A percentile compares a stretch with the other conserved stretches of the same genome.
Conservation (phyloP, 2,888 invertebrate species). For the Pasiphila rectangulata region DNA sequence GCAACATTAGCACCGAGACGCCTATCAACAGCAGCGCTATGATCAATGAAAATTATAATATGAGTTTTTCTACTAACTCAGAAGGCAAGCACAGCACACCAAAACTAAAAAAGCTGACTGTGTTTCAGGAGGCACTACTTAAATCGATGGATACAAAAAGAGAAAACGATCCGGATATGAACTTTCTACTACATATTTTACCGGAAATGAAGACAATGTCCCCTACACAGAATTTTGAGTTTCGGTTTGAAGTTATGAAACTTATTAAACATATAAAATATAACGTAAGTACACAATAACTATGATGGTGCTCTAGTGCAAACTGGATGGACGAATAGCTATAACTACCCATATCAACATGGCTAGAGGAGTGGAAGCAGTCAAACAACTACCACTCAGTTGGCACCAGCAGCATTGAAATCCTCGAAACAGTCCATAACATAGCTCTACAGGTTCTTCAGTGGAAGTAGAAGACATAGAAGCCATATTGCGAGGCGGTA, state of each 20-base stretch:
- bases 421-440: conserved; percentile 24
- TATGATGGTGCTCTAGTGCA: conserved; percentile 24
- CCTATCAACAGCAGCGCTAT: conserved; percentile 17
- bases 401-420: conserved; percentile 5
- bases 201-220: conserved; percentile 34
- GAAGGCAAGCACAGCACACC: conserved; percentile 18
- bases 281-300: conserved; percentile 22
- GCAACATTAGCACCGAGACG: conserved; percentile 19
- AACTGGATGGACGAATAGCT: conserved; percentile 21
- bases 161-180: conserved; percentile 30
- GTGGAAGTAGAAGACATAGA: conserved; percentile 23
- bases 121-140: conserved; percentile 29
- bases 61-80: conserved; percentile 24
- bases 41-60: conserved; percentile 23
- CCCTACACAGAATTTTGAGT: conserved; percentile 33
- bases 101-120: conserved; percentile 29
- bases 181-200: conserved; percentile 32
- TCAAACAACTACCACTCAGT: conserved; percentile 6
- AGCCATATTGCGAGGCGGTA: conserved; percentile 23
- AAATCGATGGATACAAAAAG: conserved; percentile 30
- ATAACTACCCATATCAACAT: conserved; percentile 20
- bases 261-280: conserved; percentile 25
- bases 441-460: conserved; percentile 25
- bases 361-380: conserved; percentile 22
- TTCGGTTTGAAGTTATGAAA: conserved; percentile 34